These are phyloP conservation scores for Crotalus horridus DNA, from an alignment of 2,113 vertebrate genomes.

Conservation along the genomic window DNA sequence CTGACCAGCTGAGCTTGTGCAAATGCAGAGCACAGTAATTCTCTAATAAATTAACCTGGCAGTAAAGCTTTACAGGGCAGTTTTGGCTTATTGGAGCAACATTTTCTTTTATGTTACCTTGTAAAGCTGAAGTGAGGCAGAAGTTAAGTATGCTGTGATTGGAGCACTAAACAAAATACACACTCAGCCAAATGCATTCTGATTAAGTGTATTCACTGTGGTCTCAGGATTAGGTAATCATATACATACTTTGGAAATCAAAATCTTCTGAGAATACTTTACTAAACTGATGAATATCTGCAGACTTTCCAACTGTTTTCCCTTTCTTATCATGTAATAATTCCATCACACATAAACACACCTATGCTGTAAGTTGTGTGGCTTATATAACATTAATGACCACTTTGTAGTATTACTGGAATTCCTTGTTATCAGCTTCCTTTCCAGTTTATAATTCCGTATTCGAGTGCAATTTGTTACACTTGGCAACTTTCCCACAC, in stretches of 20 bases:
- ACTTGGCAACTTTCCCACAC: neutral
- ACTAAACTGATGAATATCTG: slow-evolving; percentile 8
- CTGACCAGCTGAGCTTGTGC: slow-evolving; percentile 63
- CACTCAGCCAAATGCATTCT: slow-evolving; percentile 44
- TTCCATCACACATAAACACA: slow-evolving; percentile 14
- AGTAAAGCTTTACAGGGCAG: slow-evolving; percentile 69
- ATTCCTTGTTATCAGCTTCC: neutral
- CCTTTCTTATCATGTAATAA: slow-evolving; percentile 6
- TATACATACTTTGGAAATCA: slow-evolving; percentile 38
- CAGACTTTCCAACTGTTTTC: slow-evolving; percentile 43
- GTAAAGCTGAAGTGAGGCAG: slow-evolving; percentile 65
- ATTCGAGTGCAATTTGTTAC: neutral
- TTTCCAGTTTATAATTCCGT: neutral
- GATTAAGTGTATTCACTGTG: slow-evolving; percentile 48
- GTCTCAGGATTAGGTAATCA: slow-evolving; percentile 57
- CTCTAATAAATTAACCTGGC: slow-evolving; percentile 45
- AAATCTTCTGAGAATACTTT: slow-evolving; percentile 45
- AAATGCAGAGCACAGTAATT: slow-evolving; percentile 70
- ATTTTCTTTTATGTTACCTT: slow-evolving; percentile 66
- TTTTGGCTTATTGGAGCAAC: slow-evolving; percentile 63
- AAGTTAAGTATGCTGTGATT: slow-evolving; percentile 18
- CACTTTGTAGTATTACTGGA: neutral
- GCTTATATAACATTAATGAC: neutral
- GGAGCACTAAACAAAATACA: slow-evolving; percentile 60
- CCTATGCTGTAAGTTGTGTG: neutral